phyloP scores from a whole-genome alignment of 2,888 invertebrate genomes.

The Lamproptera curius region DNA sequence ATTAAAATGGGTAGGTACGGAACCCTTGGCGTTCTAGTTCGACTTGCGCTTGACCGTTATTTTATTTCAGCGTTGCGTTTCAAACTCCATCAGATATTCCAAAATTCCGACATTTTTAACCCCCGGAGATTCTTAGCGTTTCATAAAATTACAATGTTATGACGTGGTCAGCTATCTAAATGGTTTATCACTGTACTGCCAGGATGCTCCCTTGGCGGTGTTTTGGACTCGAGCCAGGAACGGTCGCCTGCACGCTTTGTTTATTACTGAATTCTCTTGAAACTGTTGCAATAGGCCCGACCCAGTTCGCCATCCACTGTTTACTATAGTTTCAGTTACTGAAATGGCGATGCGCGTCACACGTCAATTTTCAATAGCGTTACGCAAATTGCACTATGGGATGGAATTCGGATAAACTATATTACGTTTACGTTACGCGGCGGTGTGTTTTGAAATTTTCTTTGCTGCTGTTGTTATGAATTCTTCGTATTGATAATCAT shows the following conservation, averaged over 20 bases:
- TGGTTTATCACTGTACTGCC: constrained; percentile 34
- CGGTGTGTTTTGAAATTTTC: background rate
- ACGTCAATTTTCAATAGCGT: constrained; percentile 10
- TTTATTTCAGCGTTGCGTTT: too few species aligned
- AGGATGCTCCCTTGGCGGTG: constrained; percentile 39
- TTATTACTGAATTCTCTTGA: constrained; percentile 74
- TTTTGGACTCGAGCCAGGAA: constrained; percentile 56
- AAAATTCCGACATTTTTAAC: too few species aligned
- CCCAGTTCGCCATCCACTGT: constrained; percentile 47
- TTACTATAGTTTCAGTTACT: constrained; percentile 30
- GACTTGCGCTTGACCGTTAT: too few species aligned
- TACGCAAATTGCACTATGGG: background rate
- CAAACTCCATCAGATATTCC: too few species aligned
- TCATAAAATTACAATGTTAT: constrained; percentile 11
- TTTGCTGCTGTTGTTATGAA: too few species aligned
- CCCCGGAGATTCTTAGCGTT: background rate
- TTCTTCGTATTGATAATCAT: too few species aligned
- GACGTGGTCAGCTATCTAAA: constrained; percentile 28
- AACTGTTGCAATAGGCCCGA: constrained; percentile 67
- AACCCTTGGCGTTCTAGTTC: too few species aligned
- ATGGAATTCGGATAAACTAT: too few species aligned
- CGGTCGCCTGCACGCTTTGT: constrained; percentile 53
- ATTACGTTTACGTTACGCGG: background rate
- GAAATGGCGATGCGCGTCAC: constrained; percentile 2
- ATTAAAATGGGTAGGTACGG: too few species aligned